These are phyloP conservation scores for Megaceryle torquata DNA, from an alignment of 2,113 vertebrate genomes.

Conservation along the genomic window DNA sequence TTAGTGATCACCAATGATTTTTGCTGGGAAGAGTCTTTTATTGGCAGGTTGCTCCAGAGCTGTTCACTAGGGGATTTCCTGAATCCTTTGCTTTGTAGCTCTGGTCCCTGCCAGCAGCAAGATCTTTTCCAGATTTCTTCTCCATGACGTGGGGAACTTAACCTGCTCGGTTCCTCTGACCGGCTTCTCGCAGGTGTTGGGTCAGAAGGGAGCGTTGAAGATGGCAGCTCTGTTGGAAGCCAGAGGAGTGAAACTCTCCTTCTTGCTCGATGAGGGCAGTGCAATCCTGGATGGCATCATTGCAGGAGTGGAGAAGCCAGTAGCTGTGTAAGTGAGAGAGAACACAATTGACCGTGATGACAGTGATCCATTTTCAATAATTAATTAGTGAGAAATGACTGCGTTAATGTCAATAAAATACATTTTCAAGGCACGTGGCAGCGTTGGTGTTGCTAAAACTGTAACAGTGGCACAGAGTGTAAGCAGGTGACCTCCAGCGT, in stretches of 20 bases:
- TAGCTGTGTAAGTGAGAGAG: conserved; percentile 85
- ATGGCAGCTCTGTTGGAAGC: conserved; percentile 82
- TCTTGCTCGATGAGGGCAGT: conserved; percentile 87
- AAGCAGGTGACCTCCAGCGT: background rate
- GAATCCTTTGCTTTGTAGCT: background rate
- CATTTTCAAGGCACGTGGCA: background rate
- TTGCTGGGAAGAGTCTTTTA: background rate
- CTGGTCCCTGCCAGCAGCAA: background rate
- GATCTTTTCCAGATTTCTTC: background rate
- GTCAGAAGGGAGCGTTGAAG: conserved; percentile 78
- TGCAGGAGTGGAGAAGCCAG: conserved; percentile 76
- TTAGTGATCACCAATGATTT: background rate
- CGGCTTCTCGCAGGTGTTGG: conserved; percentile 75
- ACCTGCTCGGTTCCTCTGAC: background rate
- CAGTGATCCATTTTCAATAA: background rate
- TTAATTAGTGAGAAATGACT: background rate
- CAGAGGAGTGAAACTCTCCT: conserved; percentile 79
- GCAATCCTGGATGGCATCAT: conserved; percentile 79
- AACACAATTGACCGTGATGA: background rate
- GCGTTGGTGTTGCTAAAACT: background rate
- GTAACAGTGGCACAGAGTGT: background rate
- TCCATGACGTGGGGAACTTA: background rate
- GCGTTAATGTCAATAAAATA: background rate
- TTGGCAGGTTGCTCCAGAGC: background rate
- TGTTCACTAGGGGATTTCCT: background rate